Evolutionary conservation across 2,797 vertebrate genomes (phyloP), one percentile per base, ranked within the genome.

Genomic region (Triplophysa yarkandensis): DNA sequence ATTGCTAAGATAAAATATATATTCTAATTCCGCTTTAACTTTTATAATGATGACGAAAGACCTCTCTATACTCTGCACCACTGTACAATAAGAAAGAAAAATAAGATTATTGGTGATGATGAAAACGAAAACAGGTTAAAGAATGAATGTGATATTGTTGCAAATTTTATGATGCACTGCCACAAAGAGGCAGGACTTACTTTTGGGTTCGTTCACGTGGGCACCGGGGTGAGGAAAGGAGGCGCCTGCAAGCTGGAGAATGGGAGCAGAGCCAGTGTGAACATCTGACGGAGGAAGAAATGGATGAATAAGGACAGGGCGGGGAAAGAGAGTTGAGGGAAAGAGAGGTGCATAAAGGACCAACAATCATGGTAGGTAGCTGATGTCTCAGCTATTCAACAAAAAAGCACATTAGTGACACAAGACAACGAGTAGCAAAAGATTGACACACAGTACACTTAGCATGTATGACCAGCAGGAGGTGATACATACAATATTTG

Each of bases 241-340:
- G 86, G 91, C 82, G 77, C 90, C 89, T 82, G 92, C 91, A 89
- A 93, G 92, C 88, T 92, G 92, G 86, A 92, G 90, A 74, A 92
- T 91, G 89, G 92, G 91, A 80, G 92, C 89, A 88, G 92, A 91
- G 86, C 91, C 92, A 84, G 91, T 87, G 85, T 93, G 92, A 89
- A 88, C 90, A 88, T 93, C 92, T 93, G 88, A 91, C 88, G 85
- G 78, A 78, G 71, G 78, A 83, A 87, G 72, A 83, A 68, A 80
- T 72, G 55, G 55, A 57, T 67, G 77, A 70, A 75, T 36, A 55
- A 63, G 54, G 61, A 71, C 76, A 68, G 78, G 66, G 78, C 77
- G 65, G 63, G 62, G 64, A 19, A 27, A 32, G 72, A 82, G 68
- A 81, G n/a, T n/a, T n/a, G 67, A 82, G 50, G 32, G 52, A 68